A percentile compares a stretch with the other conserved stretches of the same genome.
These are phyloP conservation scores for Alcedo atthis DNA, from an alignment of 2,797 vertebrate genomes.

Conservation along the genomic window DNA sequence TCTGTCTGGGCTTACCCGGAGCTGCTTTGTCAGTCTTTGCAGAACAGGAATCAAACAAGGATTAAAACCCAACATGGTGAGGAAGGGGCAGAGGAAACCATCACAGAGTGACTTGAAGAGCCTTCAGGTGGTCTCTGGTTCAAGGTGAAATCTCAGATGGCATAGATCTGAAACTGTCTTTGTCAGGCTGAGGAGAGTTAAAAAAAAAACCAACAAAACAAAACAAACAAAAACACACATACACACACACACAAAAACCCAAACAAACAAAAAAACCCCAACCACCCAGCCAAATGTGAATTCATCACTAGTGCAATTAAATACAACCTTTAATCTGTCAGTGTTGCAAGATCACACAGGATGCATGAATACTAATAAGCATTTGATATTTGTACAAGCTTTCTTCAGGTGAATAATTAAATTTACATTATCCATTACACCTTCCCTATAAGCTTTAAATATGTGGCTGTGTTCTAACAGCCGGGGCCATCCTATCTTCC, in stretches of 20 bases:
- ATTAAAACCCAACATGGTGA: neutral
- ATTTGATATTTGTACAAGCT: conserved; percentile 33
- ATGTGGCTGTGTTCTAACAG: neutral
- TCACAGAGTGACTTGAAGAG: neutral
- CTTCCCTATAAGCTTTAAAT: conserved; percentile 2
- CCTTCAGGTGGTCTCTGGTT: neutral
- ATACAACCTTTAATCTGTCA: neutral
- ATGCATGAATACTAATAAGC: neutral
- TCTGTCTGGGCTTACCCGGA: neutral
- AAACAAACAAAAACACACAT: no score
- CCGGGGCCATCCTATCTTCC: neutral
- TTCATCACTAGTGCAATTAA: neutral
- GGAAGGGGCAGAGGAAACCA: neutral
- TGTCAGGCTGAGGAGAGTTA: neutral
- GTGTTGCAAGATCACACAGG: neutral
- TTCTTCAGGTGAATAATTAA: conserved; percentile 49
- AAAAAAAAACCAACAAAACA: neutral
- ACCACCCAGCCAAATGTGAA: neutral
- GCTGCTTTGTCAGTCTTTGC: neutral
- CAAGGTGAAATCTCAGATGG: neutral
- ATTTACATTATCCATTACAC: conserved; percentile 40
- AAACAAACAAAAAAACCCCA: neutral
- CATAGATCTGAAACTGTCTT: neutral
- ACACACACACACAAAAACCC: neutral
- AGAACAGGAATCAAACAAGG: neutral